phyloP scores from a whole-genome alignment of 30 jellyfish, hydroid and myxozoan genomes.

The Rhopilema esculentum region DNA sequence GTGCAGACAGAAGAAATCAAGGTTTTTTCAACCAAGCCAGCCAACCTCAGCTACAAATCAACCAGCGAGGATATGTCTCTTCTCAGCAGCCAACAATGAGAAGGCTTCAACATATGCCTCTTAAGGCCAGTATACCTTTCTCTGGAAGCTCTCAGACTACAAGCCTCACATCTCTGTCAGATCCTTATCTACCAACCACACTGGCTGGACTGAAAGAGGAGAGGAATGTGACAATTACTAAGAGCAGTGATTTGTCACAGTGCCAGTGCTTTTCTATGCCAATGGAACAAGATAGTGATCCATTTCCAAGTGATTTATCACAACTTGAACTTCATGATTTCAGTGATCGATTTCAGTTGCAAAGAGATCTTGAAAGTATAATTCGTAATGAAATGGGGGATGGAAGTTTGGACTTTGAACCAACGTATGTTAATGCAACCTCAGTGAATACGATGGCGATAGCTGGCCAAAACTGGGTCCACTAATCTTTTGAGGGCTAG shows the following conservation, averaged over 20 bases:
- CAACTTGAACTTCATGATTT: constrained; percentile 91
- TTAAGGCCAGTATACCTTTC: constrained; percentile 31
- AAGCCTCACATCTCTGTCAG: constrained; percentile 44
- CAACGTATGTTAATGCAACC: constrained; percentile 41
- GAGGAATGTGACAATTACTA: constrained; percentile 21
- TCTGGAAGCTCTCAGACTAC: constrained; percentile 16
- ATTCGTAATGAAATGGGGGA: constrained; percentile 93
- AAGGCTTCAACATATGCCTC: constrained; percentile 76
- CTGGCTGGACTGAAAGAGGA: constrained; percentile 65
- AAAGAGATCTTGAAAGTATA: constrained; percentile 88
- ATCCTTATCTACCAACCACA: constrained; percentile 68
- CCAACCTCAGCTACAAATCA: constrained; percentile 58
- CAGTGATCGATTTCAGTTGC: constrained; percentile 93
- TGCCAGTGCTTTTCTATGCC: constrained; percentile 41
- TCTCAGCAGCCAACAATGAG: constrained; percentile 68
- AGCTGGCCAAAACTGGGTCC: constrained; percentile 90
- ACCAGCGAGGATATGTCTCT: constrained; percentile 62
- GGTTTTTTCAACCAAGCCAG: constrained; percentile 58
- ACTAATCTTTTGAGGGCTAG: constrained; percentile 17
- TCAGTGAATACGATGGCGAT: constrained; percentile 58
- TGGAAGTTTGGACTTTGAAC: constrained; percentile 70
- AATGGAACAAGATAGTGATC: constrained; percentile 71
- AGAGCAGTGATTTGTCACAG: constrained; percentile 27
- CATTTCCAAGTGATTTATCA: constrained; percentile 91
- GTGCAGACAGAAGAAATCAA: constrained; percentile 29